Percentiles rank a stretch among this genome's conserved stretches.
These are phyloP conservation scores for Limosa lapponica DNA, from an alignment of 2,797 vertebrate species.

Conservation along the genomic window DNA sequence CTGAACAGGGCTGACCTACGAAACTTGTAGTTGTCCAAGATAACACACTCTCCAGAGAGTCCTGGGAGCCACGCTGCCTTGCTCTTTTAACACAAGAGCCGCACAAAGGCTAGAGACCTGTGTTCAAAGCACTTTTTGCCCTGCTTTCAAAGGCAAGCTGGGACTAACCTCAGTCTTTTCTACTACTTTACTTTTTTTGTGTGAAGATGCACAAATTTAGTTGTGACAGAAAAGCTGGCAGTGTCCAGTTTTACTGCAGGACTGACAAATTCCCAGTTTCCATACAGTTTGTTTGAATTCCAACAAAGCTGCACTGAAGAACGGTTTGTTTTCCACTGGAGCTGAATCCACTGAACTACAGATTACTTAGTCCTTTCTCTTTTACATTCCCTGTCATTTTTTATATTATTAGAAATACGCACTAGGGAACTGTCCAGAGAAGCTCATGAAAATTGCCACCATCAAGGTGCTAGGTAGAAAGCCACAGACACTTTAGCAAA, in stretches of 20 bases:
- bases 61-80: neutral
- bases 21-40: neutral
- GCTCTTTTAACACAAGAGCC: accelerated
- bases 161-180: neutral
- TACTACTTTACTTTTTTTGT: neutral
- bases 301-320: neutral
- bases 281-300: neutral
- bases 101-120: neutral
- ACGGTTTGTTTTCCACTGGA: neutral
- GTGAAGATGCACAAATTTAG: neutral
- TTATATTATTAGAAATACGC: neutral
- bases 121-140: neutral
- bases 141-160: no score
- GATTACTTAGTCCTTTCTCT: neutral
- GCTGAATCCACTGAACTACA: neutral
- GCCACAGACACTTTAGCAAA: neutral
- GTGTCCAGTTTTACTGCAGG: neutral
- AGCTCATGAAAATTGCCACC: neutral
- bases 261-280: neutral
- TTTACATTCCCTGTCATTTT: neutral
- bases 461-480: neutral
- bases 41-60: neutral
- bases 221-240: neutral
- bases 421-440: neutral
- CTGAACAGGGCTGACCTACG: neutral